These are phyloP conservation scores for Drosophila bocki DNA, from an alignment of 1,140 invertebrate species.

Conservation along the genomic window DNA sequence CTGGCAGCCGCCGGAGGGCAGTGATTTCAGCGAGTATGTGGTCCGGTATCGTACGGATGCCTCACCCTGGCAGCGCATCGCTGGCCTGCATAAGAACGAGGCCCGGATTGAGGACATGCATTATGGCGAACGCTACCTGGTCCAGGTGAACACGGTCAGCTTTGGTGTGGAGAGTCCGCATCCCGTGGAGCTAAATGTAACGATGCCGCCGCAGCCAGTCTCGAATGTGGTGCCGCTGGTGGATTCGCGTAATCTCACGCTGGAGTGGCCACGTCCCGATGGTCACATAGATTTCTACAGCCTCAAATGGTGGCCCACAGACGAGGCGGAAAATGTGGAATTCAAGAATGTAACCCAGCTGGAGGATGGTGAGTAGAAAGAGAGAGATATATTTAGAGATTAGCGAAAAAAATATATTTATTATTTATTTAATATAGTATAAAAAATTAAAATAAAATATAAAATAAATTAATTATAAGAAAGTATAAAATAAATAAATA, in stretches of 20 bases:
- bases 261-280: conserved; percentile 93
- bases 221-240: conserved; percentile 91
- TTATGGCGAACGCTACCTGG: conserved; percentile 94
- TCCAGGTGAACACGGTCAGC: conserved; percentile 94
- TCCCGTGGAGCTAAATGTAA: conserved; percentile 92
- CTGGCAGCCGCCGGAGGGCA: conserved; percentile 91
- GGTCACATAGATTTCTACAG: conserved; percentile 94
- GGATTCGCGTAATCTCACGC: conserved; percentile 95
- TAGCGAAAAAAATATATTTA: no score
- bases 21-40: conserved; percentile 92
- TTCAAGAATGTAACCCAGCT: conserved; percentile 86
- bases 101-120: conserved; percentile 94
- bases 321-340: conserved; percentile 85
- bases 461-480: no score
- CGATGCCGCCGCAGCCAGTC: conserved; percentile 93
- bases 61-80: conserved; percentile 89
- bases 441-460: no score
- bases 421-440: no score
- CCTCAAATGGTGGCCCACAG: conserved; percentile 90
- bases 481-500: no score
- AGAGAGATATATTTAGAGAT: no score
- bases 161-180: conserved; percentile 92
- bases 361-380: conserved; percentile 54
- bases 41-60: conserved; percentile 92
- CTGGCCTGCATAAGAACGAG: conserved; percentile 88